Percentiles rank a stretch among this genome's conserved stretches.
Evolutionary conservation across 1,140 invertebrate species (phyloP).

Genomic region (Hypsibius dujardini): DNA sequence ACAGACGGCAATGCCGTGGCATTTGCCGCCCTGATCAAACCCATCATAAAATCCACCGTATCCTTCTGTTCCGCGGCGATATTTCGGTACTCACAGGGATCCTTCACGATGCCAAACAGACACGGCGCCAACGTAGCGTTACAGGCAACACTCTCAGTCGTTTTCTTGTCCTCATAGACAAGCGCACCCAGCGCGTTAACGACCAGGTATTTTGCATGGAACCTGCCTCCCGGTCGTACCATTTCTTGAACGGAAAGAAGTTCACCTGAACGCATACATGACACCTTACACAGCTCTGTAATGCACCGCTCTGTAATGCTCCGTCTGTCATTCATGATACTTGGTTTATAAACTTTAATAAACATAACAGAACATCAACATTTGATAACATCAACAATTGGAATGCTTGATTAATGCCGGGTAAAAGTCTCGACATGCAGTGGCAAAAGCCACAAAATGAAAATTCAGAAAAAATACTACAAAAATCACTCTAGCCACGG

Average conservation of each 20-base stretch:
- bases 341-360: too few species aligned
- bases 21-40: conserved; percentile 3
- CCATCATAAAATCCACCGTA: conserved; percentile 23
- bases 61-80: conserved; percentile 41
- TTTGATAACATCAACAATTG: too few species aligned
- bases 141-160: conserved; percentile 33
- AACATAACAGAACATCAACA: too few species aligned
- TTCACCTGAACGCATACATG: too few species aligned
- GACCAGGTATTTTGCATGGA: background rate
- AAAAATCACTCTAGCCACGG: background rate
- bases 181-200: conserved; percentile 2
- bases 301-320: too few species aligned
- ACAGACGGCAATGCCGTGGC: conserved; percentile 13
- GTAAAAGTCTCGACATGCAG: too few species aligned
- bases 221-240: background rate
- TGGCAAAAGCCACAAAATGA: background rate
- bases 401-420: too few species aligned
- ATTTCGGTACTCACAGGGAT: conserved; percentile 68
- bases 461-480: background rate
- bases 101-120: conserved; percentile 53
- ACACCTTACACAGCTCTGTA: too few species aligned
- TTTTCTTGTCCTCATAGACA: background rate
- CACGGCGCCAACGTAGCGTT: conserved; percentile 46
- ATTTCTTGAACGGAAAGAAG: background rate
- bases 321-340: too few species aligned